Evolutionary conservation across 92 coral and sea anemone species (phyloP), one percentile per base, ranked within the genome.

Genomic region (Siderastrea radians): DNA sequence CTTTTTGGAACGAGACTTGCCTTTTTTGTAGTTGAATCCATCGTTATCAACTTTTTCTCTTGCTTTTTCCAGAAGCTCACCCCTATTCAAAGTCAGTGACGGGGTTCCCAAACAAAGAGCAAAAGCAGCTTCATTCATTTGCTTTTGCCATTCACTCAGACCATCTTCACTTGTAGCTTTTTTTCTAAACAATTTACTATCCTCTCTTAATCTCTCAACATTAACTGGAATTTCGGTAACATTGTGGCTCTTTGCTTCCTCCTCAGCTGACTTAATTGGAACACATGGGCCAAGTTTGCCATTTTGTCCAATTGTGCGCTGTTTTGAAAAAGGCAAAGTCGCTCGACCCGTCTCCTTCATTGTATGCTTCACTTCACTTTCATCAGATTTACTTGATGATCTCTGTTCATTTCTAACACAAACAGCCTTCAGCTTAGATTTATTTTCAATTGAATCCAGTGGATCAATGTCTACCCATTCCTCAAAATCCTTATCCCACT

Each of bases 21-120:
- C 82, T 71, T 62, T 82, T 72, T 73, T 84, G 84, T 92, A 92
- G 69, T 49, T 69, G 82, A 84, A 92, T 73, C 95, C 90, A 84
- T 86, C 89, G 68, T 67, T 68, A 83, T 92, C 87, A 45, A 88
- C 87, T 55, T 88, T 88, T 60, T 65, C 67, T 66, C 79, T 88
- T 63, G 95, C 92, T 82, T 67, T 67, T 26, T 67, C 72, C 72
- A 26, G 72, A 67, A 67, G 72, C 72, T 67, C 49, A 26, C 72
- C 72, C 72, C 72, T 67, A 19, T 67, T 67, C 72, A 67, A 67
- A 19, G 72, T 67, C 49, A 43, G 72, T 67, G 72, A 67, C 11
- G 48, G 72, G 72, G 72, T 67, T 67, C 48, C 72, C 49, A 67
- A 38, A 67, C 72, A 67, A 67, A 67, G 72, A 67, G 72, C 72